phyloP scores from a whole-genome alignment of 2,888 invertebrate species.

The Lasiommata megera region DNA sequence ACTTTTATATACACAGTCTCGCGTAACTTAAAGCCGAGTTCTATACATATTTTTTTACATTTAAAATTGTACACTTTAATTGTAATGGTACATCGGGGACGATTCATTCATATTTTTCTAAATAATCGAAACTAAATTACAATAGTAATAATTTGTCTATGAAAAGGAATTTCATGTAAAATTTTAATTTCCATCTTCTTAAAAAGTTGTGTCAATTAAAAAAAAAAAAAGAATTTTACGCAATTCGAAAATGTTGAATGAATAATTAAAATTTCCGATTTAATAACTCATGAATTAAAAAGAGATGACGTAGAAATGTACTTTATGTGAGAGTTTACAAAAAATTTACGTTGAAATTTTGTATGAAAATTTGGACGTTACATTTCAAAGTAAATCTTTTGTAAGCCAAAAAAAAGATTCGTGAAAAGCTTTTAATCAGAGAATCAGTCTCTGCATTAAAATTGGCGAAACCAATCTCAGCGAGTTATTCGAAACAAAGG shows the following conservation, averaged over 20 bases:
- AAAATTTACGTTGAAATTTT: constrained; percentile 6
- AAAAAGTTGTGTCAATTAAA: no score
- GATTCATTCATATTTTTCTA: neutral
- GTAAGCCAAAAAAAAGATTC: neutral
- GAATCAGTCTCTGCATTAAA: neutral
- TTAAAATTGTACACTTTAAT: constrained; percentile 20
- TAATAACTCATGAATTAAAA: no score
- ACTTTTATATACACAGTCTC: constrained; percentile 72
- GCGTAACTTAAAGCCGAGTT: constrained; percentile 71
- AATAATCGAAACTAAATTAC: neutral
- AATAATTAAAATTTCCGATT: no score
- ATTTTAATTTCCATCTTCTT: neutral
- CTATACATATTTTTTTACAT: constrained; percentile 51
- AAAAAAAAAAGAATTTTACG: neutral
- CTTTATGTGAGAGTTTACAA: neutral
- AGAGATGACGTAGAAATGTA: no score
- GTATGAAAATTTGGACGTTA: constrained; percentile 8
- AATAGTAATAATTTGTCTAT: neutral
- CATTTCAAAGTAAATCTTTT: constrained; percentile 5
- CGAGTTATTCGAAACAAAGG: neutral
- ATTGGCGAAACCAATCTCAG: constrained; percentile 2
- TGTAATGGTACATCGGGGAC: constrained; percentile 10
- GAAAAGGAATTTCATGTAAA: neutral
- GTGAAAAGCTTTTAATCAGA: neutral
- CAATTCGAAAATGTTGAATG: neutral